These are phyloP conservation scores for Neoscelio sp. DNA, from an alignment of 2,888 invertebrate species.

Conservation along the genomic window DNA sequence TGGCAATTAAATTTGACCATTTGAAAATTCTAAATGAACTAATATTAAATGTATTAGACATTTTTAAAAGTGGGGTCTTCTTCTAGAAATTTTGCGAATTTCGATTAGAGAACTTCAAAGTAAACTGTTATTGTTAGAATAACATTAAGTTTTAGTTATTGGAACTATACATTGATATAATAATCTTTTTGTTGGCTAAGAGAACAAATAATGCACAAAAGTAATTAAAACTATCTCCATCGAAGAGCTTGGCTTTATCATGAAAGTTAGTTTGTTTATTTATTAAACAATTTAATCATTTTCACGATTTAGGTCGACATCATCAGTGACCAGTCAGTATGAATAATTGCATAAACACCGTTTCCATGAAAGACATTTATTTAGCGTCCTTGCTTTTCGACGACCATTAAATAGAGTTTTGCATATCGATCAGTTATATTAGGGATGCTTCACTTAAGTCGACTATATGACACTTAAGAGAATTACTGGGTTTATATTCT, in stretches of 20 bases:
- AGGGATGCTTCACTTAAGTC: constrained; percentile 56
- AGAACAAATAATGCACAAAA: too few species aligned
- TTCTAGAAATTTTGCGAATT: too few species aligned
- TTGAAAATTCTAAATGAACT: too few species aligned
- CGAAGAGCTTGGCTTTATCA: not conserved
- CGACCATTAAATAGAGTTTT: constrained; percentile 36
- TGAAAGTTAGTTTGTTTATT: not conserved
- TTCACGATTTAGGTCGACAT: constrained; percentile 61
- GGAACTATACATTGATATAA: too few species aligned
- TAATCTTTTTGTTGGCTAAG: too few species aligned
- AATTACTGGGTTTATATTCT: constrained; percentile 45
- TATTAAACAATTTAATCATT: constrained; percentile 52
- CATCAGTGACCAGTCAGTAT: constrained; percentile 40
- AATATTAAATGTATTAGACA: too few species aligned
- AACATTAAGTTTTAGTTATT: too few species aligned
- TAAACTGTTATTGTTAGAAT: too few species aligned
- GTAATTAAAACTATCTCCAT: not conserved
- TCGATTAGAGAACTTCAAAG: too few species aligned
- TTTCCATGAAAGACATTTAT: constrained; percentile 36
- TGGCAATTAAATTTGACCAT: too few species aligned
- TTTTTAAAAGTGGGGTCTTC: too few species aligned
- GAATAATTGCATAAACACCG: constrained; percentile 49
- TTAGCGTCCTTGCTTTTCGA: constrained; percentile 35
- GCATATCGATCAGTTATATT: constrained; percentile 54
- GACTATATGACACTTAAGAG: constrained; percentile 55